Conservation (phyloP, 2,888 invertebrate species). For the Thera britannica region DNA sequence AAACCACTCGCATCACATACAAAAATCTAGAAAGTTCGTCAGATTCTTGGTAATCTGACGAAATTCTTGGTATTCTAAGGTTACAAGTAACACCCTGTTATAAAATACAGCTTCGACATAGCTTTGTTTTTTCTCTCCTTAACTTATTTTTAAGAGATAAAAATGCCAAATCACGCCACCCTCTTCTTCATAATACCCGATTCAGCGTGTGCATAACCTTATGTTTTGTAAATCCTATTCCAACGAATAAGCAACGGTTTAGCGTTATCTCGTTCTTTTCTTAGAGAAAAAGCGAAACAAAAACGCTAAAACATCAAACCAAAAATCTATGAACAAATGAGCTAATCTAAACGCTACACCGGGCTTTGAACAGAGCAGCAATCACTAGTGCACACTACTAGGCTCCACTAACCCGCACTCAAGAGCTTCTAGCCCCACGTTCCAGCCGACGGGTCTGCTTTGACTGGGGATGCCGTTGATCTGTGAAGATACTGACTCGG, state of each 20-base stretch:
- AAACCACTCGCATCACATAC: too few relatives aligned
- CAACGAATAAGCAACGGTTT: neutral
- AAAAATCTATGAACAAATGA: neutral
- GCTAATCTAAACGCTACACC: neutral
- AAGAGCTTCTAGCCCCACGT: slow-evolving; percentile 66
- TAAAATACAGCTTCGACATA: neutral
- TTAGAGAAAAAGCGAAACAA: neutral
- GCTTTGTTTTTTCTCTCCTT: neutral
- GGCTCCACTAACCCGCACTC: slow-evolving; percentile 75
- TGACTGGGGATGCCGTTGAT: slow-evolving; percentile 37
- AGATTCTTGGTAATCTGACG: too few relatives aligned
- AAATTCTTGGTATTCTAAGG: too few relatives aligned
- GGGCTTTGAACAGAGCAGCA: neutral
- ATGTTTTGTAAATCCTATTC: neutral
- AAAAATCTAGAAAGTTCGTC: too few relatives aligned
- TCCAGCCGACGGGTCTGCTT: slow-evolving; percentile 57
- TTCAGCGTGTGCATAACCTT: neutral
- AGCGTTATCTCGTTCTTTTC: neutral
- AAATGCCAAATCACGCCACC: neutral
- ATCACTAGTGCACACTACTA: neutral
- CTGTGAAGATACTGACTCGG: slow-evolving; percentile 71
- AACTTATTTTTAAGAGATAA: neutral
- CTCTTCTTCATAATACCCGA: neutral
- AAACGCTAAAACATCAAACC: neutral
- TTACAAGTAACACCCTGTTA: neutral